A percentile compares a stretch with the other conserved stretches of the same genome.
Conservation (phyloP, 2,113 vertebrate genomes). For the Isichthys henryi region DNA sequence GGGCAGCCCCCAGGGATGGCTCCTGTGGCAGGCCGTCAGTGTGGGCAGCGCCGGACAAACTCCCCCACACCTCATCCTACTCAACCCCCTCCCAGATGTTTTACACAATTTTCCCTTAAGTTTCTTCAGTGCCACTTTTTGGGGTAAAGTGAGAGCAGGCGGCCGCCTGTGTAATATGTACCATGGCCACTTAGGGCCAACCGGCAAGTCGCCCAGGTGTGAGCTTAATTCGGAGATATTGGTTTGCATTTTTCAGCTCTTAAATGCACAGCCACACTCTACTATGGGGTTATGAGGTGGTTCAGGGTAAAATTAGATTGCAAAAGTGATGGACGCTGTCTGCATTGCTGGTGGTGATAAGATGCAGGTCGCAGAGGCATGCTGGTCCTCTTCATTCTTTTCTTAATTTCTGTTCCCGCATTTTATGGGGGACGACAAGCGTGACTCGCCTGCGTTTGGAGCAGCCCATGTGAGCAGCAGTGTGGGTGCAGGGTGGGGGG, state of each 20-base stretch:
- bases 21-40: slow-evolving; percentile 44
- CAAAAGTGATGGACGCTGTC: background rate
- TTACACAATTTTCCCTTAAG: slow-evolving; percentile 31
- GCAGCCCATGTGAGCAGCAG: background rate
- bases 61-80: slow-evolving; percentile 40
- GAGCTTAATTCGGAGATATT: background rate
- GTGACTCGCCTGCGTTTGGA: background rate
- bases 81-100: slow-evolving; percentile 29
- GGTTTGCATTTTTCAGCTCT: slow-evolving; percentile 1
- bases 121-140: slow-evolving; percentile 18
- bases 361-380: background rate
- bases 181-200: background rate
- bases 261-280: background rate
- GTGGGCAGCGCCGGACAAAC: slow-evolving; percentile 49
- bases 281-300: background rate
- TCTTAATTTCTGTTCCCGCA: background rate
- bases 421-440: background rate
- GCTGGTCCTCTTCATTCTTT: background rate
- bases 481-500: background rate
- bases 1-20: slow-evolving; percentile 51
- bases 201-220: background rate
- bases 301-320: background rate
- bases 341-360: background rate
- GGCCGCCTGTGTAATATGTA: background rate
- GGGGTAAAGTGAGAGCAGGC: background rate